These are phyloP conservation scores for Numenius arquata DNA, from an alignment of 2,113 vertebrate genomes.

Conservation along the genomic window DNA sequence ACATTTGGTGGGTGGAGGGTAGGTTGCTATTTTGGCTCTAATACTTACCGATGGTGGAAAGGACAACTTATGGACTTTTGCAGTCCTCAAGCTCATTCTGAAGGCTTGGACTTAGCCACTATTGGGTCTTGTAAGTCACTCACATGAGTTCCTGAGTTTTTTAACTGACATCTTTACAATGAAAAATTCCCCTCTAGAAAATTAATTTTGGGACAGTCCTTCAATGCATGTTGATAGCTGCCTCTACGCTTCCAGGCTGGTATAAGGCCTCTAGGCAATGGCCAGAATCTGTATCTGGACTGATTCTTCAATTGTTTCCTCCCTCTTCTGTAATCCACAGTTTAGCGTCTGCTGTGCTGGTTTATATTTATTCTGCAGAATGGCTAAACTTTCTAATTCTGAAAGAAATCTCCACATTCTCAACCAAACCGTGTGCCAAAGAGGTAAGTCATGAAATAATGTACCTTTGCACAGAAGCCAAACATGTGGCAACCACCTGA, in stretches of 20 bases:
- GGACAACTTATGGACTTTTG: not conserved
- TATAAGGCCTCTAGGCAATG: not conserved
- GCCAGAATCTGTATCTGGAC: not conserved
- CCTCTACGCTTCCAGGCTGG: not conserved
- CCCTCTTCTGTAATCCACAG: not conserved
- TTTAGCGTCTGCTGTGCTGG: not conserved
- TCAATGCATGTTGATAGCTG: not conserved
- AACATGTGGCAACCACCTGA: constrained; percentile 77
- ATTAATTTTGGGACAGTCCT: not conserved
- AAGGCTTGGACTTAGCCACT: not conserved
- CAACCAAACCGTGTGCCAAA: constrained; percentile 26
- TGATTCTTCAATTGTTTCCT: not conserved
- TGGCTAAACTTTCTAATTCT: not conserved
- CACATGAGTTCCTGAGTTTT: not conserved
- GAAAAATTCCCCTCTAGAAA: not conserved
- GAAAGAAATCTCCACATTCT: constrained; percentile 35
- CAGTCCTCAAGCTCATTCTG: not conserved
- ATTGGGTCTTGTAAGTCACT: not conserved
- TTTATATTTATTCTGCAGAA: constrained; percentile 44
- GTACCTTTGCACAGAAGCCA: constrained; percentile 61
- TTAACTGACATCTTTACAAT: not conserved
- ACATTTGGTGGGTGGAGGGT: not conserved
- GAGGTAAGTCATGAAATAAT: constrained; percentile 60
- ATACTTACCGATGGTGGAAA: not conserved
- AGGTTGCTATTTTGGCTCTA: not conserved